Percentiles rank a stretch among this genome's conserved stretches.
Evolutionary conservation across 1,140 invertebrate species (phyloP).

Genomic region (Bombus soroeensis): DNA sequence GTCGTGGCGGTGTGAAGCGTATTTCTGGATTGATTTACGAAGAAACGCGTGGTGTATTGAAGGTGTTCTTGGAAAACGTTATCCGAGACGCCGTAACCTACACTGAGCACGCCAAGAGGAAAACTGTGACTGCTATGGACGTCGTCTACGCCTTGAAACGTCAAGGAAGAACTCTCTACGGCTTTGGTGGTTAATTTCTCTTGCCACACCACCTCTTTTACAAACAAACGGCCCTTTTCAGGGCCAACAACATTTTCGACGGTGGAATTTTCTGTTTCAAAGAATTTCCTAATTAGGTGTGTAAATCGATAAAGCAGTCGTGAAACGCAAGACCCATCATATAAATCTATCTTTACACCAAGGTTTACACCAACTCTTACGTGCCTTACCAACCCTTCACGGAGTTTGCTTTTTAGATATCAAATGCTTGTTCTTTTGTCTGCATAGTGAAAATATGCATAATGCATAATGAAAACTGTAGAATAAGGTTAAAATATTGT

Average conservation of each 20-base stretch:
- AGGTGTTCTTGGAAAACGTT: constrained; percentile 63
- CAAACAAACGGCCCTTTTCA: constrained; percentile 63
- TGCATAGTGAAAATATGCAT: too few species aligned
- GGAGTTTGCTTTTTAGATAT: too few species aligned
- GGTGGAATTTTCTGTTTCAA: background rate
- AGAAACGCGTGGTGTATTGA: constrained; percentile 61
- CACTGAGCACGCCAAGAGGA: constrained; percentile 61
- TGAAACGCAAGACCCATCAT: background rate
- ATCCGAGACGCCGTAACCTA: constrained; percentile 65
- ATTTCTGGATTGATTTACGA: constrained; percentile 66
- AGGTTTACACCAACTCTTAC: too few species aligned
- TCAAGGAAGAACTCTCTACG: constrained; percentile 66
- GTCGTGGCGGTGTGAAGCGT: constrained; percentile 65
- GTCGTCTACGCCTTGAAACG: constrained; percentile 64
- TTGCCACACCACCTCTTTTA: too few species aligned
- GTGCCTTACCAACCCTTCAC: too few species aligned
- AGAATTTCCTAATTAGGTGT: background rate
- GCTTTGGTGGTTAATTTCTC: constrained; percentile 62
- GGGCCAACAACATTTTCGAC: constrained; percentile 50
- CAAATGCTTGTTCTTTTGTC: too few species aligned
- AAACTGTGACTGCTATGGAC: constrained; percentile 64
- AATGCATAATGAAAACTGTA: too few species aligned
- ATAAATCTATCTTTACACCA: too few species aligned
- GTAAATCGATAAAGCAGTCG: background rate
- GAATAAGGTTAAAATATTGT: too few species aligned